A percentile compares a stretch with the other conserved stretches of the same genome.
Conservation (phyloP, 2,797 vertebrate genomes). For the Leptodactylus fallax region DNA sequence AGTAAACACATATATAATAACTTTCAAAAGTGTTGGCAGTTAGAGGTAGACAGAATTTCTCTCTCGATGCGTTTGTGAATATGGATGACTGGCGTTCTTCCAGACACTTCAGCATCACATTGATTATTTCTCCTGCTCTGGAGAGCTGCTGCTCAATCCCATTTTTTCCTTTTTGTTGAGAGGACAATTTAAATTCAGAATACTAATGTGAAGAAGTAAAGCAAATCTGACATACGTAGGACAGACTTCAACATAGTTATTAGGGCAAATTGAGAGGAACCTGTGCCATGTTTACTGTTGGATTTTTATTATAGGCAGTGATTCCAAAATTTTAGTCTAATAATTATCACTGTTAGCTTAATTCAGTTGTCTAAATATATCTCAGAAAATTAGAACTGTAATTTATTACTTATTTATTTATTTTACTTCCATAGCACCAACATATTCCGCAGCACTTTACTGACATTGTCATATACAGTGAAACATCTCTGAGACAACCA, state of each 20-base stretch:
- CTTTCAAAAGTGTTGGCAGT: conserved; percentile 37
- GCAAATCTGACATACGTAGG: conserved; percentile 11
- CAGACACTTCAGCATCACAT: conserved; percentile 42
- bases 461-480: too few relatives aligned
- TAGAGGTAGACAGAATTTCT: conserved; percentile 47
- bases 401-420: too few relatives aligned
- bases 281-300: too few relatives aligned
- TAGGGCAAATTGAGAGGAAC: background rate
- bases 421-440: too few relatives aligned
- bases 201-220: conserved; percentile 22
- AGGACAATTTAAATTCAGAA: conserved; percentile 41
- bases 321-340: too few relatives aligned
- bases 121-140: conserved; percentile 42
- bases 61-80: conserved; percentile 49
- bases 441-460: too few relatives aligned
- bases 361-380: too few relatives aligned
- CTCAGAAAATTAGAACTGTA: too few relatives aligned
- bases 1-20: conserved; percentile 42
- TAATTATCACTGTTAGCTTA: too few relatives aligned
- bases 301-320: too few relatives aligned
- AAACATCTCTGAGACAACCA: too few relatives aligned
- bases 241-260: conserved; percentile 15
- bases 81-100: conserved; percentile 52
- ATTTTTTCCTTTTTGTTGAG: conserved; percentile 36
- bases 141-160: conserved; percentile 11